Percentiles rank a stretch among this genome's conserved stretches.
Conservation (phyloP, 1,140 invertebrate species). For the Tetranychus urticae region DNA sequence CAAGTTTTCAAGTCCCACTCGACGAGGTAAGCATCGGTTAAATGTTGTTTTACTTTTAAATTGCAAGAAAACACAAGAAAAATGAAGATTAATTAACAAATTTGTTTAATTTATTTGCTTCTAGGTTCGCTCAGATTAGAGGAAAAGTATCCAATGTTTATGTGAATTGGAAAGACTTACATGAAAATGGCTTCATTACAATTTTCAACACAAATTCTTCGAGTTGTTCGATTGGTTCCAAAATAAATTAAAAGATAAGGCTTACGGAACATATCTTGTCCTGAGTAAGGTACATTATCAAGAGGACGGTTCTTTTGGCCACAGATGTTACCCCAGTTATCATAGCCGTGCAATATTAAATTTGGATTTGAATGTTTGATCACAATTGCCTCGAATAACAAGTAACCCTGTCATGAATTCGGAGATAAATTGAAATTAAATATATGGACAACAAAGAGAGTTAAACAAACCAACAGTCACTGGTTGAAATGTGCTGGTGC, state of each 20-base stretch:
- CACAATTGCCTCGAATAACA: slow-evolving; percentile 14
- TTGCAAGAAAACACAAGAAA: too few species aligned
- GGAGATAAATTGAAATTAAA: neutral
- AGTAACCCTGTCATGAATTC: slow-evolving; percentile 21
- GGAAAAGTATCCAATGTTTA: too few species aligned
- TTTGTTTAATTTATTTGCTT: too few species aligned
- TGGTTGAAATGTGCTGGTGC: neutral
- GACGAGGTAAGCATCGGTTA: slow-evolving; percentile 18
- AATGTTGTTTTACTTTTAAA: neutral
- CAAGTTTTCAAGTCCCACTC: slow-evolving; percentile 13
- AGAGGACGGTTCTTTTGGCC: slow-evolving; percentile 25
- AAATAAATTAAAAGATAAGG: slow-evolving; percentile 21
- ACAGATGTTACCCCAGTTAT: slow-evolving; percentile 40
- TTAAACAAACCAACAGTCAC: neutral
- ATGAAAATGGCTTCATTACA: slow-evolving; percentile 8
- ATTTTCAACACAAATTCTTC: neutral
- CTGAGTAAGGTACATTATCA: slow-evolving; percentile 21
- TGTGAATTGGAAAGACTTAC: slow-evolving; percentile 7
- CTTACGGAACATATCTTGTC: slow-evolving; percentile 23
- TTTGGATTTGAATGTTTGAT: slow-evolving; percentile 12
- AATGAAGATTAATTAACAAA: too few species aligned
- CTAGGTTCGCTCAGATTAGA: too few species aligned
- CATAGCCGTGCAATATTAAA: slow-evolving; percentile 36
- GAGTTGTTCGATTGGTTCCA: neutral
- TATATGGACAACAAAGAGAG: neutral